Evolutionary conservation across 2,797 vertebrate genomes (phyloP), one percentile per base, ranked within the genome.

Genomic region (Coregonus suidteri): DNA sequence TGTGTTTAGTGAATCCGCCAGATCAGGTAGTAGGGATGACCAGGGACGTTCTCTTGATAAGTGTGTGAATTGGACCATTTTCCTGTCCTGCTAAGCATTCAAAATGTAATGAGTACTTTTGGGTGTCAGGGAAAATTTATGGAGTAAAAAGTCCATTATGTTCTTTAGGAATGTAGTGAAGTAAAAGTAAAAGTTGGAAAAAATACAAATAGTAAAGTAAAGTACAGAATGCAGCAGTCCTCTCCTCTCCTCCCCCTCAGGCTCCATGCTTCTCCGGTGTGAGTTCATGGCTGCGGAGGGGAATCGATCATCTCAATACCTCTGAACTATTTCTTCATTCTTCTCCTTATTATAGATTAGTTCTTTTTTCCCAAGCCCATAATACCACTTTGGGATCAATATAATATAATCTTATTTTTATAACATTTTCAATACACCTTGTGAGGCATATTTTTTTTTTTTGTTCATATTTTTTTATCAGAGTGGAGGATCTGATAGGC

Each of bases 321-420:
- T 95, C 96, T 96, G 96, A 97, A 98, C 97, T 97, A 98, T 97
- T 96, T 96, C 96, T 97, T 97, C 96, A 97, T 97, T 97, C 97
- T 96, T 97, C 88, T 95, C 94, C 95, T 97, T 96, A 96, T 97
- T 96, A 97, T 96, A 97, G 95, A 97, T 96, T 95, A 96, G 94
- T 95, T 88, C 82, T 88, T 88, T 95, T 95, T 94, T 91, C 81
- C 75, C 78, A 78, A 77, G 41, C 78, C 81, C 85, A 80, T 85
- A 90, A 86, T 20, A 20, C 20, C 87, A 91, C 86, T 95, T 91
- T 85, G 83, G 73, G 94, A 97, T 98, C 97, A 85, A 98, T 98
- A 59, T 4, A 59, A 59, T 59, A 96, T 91, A 96, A 96, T 96
- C 94, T 96, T 94, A 85, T 88, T 96, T 95, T 96, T 95, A 96